These are phyloP conservation scores for Marronus borbonicus DNA, from an alignment of 2,888 invertebrate species.

Conservation along the genomic window DNA sequence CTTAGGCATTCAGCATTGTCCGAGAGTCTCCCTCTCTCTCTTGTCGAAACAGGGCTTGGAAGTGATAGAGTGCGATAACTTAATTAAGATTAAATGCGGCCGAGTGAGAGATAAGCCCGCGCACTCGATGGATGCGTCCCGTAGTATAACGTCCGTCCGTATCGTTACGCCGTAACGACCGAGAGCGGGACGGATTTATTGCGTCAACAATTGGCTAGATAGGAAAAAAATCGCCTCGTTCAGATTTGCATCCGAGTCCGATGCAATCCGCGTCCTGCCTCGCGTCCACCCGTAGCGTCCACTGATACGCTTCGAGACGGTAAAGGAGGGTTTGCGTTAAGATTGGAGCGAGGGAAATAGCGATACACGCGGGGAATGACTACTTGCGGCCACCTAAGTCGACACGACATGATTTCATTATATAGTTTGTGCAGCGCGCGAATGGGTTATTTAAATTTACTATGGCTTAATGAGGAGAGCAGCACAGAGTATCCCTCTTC, in stretches of 20 bases:
- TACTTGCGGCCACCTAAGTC: conserved; percentile 56
- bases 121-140: too few relatives aligned
- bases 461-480: conserved; percentile 55
- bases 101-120: conserved; percentile 40
- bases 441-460: conserved; percentile 59
- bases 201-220: conserved; percentile 45
- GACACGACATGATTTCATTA: conserved; percentile 59
- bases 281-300: neutral
- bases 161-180: conserved; percentile 39
- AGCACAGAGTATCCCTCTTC: neutral
- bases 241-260: conserved; percentile 27
- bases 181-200: conserved; percentile 41
- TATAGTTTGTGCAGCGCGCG: conserved; percentile 56
- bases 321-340: neutral
- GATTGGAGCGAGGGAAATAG: conserved; percentile 18
- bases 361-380: conserved; percentile 36
- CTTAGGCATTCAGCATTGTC: neutral
- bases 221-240: conserved; percentile 6
- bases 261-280: neutral
- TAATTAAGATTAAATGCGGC: conserved; percentile 45
- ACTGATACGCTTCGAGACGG: too few relatives aligned
- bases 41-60: neutral
- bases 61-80: conserved; percentile 43
- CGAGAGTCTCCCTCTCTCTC: conserved; percentile 5
- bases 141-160: neutral